A percentile compares a stretch with the other conserved stretches of the same genome.
These are phyloP conservation scores for Spodoptera littoralis DNA, from an alignment of 2,888 invertebrate species.

Conservation along the genomic window DNA sequence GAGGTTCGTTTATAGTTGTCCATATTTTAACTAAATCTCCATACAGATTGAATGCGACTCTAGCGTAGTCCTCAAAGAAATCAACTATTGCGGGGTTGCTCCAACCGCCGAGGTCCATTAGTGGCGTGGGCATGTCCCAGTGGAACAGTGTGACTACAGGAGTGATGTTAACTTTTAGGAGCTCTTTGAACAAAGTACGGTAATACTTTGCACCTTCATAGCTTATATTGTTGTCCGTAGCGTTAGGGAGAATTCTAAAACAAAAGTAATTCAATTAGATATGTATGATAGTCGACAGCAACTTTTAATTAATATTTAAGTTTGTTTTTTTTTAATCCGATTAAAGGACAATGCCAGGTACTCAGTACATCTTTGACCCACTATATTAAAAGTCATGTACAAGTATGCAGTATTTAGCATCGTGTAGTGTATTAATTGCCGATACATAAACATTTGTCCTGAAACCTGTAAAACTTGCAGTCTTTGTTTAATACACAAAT, in stretches of 20 bases:
- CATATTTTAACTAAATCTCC: constrained; percentile 91
- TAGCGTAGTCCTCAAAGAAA: constrained; percentile 88
- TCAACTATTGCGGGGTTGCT: constrained; percentile 85
- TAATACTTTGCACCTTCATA: constrained; percentile 92
- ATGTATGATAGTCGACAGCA: no score
- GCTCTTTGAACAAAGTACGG: constrained; percentile 91
- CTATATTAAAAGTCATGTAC: no score
- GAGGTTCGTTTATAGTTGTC: constrained; percentile 94
- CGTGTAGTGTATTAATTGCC: no score
- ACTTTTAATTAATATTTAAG: no score
- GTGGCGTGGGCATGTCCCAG: constrained; percentile 87
- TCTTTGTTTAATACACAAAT: no score
- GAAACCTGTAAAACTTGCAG: no score
- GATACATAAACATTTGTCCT: no score
- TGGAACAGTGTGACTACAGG: constrained; percentile 92
- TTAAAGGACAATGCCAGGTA: no score
- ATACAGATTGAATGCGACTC: constrained; percentile 87
- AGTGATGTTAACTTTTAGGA: constrained; percentile 90
- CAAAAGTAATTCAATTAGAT: no score
- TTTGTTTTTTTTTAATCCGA: no score
- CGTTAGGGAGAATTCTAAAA: constrained; percentile 91
- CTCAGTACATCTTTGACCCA: no score
- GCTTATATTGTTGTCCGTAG: constrained; percentile 90
- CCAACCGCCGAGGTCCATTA: constrained; percentile 88
- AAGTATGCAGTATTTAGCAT: no score